phyloP scores from a whole-genome alignment of 1,140 invertebrate genomes.

The Tetranychus cinnabarinus region DNA sequence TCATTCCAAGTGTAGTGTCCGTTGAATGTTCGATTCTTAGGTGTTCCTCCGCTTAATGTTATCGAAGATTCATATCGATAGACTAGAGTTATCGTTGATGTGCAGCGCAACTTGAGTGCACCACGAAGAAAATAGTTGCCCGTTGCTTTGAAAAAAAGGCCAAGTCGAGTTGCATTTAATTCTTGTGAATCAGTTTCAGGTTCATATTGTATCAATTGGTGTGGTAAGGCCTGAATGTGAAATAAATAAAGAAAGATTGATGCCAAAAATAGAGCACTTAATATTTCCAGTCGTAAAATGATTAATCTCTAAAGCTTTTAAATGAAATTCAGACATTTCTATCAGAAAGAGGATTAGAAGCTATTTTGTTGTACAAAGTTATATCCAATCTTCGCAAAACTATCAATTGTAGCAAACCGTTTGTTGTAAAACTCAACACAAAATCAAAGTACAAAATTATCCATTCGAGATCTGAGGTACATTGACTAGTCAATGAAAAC shows the following conservation, averaged over 20 bases:
- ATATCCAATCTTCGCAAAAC: no score
- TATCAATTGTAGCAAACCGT: no score
- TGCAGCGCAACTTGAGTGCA: neutral
- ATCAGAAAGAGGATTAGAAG: no score
- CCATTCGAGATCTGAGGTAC: no score
- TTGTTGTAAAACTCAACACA: no score
- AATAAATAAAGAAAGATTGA: neutral
- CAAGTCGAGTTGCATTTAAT: neutral
- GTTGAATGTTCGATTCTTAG: neutral
- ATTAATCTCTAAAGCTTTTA: no score
- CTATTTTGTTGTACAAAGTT: no score
- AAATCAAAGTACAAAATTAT: no score
- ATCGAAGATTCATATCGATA: slow-evolving; percentile 1
- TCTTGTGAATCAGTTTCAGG: neutral
- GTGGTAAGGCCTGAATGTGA: neutral
- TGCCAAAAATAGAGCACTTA: neutral
- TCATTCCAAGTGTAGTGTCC: neutral
- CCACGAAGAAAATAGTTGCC: neutral
- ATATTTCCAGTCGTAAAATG: no score
- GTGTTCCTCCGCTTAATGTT: slow-evolving; percentile 1
- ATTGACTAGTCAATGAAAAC: no score
- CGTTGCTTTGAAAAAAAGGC: neutral
- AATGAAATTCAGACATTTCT: no score
- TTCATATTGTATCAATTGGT: neutral
- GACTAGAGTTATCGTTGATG: neutral